Evolutionary conservation across 2,888 invertebrate genomes (phyloP).

Genomic region (Rotaria socialis): DNA sequence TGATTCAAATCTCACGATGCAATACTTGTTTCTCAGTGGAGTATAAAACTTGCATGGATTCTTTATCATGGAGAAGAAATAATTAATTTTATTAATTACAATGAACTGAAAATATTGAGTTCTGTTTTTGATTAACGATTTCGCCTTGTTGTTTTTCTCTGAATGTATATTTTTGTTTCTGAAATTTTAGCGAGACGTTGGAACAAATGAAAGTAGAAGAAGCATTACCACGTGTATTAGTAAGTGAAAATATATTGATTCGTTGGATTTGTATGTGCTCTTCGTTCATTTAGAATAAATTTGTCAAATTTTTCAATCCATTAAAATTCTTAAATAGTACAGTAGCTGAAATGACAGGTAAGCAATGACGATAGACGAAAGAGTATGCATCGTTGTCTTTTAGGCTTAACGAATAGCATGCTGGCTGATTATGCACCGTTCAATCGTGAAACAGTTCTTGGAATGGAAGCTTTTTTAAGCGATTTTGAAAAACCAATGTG

Average conservation of each 20-base stretch:
- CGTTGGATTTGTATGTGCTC: no score
- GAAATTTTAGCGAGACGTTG: not conserved
- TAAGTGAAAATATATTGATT: not conserved
- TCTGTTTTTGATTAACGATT: not conserved
- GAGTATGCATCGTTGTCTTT: not conserved
- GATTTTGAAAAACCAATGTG: constrained; percentile 33
- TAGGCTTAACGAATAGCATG: not conserved
- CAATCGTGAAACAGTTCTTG: not conserved
- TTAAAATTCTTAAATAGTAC: not conserved
- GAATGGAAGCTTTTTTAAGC: not conserved
- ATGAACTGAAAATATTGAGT: not conserved
- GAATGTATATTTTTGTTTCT: no score
- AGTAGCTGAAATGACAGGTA: not conserved
- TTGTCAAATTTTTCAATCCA: constrained; percentile 6
- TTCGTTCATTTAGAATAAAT: not conserved
- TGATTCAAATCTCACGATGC: no score
- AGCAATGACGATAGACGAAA: not conserved
- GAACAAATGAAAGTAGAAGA: not conserved
- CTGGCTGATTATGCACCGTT: not conserved
- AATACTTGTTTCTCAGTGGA: no score
- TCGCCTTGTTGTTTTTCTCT: not conserved
- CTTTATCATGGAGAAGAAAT: no score
- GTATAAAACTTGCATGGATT: no score
- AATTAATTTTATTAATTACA: no score
- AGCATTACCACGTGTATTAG: not conserved